These are phyloP conservation scores for Myoxocephalus aenaeus DNA, from an alignment of 2,797 vertebrate genomes.

Conservation along the genomic window DNA sequence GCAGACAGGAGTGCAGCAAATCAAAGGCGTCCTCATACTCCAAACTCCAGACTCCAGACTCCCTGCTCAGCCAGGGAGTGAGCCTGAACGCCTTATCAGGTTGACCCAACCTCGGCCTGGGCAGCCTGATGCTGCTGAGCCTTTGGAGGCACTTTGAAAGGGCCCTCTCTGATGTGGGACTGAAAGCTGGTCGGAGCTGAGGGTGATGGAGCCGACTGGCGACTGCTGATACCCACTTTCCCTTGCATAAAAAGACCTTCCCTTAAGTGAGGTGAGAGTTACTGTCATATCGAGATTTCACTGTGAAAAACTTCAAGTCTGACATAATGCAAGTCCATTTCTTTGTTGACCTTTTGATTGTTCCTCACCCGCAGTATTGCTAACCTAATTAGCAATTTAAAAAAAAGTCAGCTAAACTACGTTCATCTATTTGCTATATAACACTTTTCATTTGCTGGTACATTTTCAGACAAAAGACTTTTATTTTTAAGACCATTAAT, in stretches of 20 bases:
- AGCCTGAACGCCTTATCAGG: constrained; percentile 58
- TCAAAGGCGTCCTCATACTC: constrained; percentile 49
- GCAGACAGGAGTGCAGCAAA: constrained; percentile 35
- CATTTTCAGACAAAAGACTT: not conserved
- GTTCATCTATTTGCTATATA: not conserved
- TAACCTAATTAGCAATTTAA: not conserved
- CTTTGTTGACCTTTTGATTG: not conserved
- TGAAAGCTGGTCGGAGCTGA: constrained; percentile 47
- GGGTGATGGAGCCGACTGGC: constrained; percentile 38
- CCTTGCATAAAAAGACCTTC: constrained; percentile 12
- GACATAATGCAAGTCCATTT: not conserved
- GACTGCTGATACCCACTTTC: constrained; percentile 49
- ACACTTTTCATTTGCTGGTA: not conserved
- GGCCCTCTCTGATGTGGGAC: constrained; percentile 56
- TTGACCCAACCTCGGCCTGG: constrained; percentile 44
- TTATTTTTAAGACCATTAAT: not conserved
- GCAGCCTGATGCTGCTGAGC: constrained; percentile 24
- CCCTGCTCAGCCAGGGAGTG: constrained; percentile 31
- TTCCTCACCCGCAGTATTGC: not conserved
- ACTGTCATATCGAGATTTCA: not conserved
- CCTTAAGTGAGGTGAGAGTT: constrained; percentile 7
- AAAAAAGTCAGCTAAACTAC: not conserved
- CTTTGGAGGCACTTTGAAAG: constrained; percentile 52
- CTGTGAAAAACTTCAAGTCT: not conserved
- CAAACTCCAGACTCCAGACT: constrained; percentile 29